Base-by-base conservation (phyloP, 2,888 invertebrate species). In the Drosophila tanythrix region DNA sequence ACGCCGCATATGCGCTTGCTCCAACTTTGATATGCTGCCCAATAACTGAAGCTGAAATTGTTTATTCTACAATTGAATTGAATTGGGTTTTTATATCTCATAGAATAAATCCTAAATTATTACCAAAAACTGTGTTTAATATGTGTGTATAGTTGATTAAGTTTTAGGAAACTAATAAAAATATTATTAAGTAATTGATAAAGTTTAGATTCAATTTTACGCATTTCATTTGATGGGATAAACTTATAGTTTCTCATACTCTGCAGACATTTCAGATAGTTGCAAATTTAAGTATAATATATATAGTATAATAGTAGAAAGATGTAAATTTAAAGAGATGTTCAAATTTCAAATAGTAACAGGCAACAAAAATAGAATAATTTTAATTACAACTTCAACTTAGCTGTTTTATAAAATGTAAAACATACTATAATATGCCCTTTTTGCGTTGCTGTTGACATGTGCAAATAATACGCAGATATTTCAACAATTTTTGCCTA, bases 1-100 rank as follows among this genome's bases (percentile, higher is more conserved):
- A 79, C 72, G 79, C 56, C 78, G 53, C 71, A 60, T 71, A 48
- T 62, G 61, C 52, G n/a, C 29, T 33, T 4, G 4, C 55, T 1
- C 6, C 56, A 29, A 40, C 33, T 38, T 25, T 36, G 18, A 50
- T 55, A 11, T 52, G 52, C 21, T 25, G 36, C 2, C 36, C 48
- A 68, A 59, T 21, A 69, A 52, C 48, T 25, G 21, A 59, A 55
- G 50, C 75, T 62, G 46, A 10, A 56, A 59, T 27, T 50, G 43
- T 13, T 2, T 13, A 21, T 13, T 46, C 8, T 13, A 46, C 13
- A 46, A 15, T 13, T 46, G 7, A 46, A 21, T 13, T 43, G 13
- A 46, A 29, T 50, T 50, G 18, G 18, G 8, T 50, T n/a, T 1
- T 11, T n/a, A 3, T n/a, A 29, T 27, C 10, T 18, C 15, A 27